Conservation (phyloP, 2,113 vertebrate species). For the Mesocricetus auratus region DNA sequence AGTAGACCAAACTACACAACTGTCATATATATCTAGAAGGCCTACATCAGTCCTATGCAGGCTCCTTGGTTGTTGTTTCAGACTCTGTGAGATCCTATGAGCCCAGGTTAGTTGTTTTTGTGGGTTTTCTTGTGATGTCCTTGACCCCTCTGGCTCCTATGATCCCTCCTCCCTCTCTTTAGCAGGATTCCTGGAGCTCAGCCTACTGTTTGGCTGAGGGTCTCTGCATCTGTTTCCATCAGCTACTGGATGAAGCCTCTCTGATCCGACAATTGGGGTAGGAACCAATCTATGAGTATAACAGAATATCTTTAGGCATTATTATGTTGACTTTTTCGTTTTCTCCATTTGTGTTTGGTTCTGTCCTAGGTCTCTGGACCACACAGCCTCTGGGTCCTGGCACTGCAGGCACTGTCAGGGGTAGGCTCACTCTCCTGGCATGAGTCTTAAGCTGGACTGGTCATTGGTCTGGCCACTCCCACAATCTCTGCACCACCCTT, state of each 20-base stretch:
- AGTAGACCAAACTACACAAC: background rate
- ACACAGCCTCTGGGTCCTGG: no score
- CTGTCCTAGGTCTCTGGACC: no score
- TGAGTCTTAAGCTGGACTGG: no score
- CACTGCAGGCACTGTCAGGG: no score
- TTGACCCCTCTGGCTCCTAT: background rate
- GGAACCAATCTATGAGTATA: background rate
- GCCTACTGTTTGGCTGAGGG: background rate
- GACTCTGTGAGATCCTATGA: background rate
- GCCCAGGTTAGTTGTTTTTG: background rate
- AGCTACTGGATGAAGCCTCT: background rate
- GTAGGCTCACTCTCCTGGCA: no score
- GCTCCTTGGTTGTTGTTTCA: no score
- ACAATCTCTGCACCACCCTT: no score
- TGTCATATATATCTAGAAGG: background rate
- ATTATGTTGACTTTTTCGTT: no score
- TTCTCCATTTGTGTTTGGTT: no score
- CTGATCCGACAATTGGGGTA: background rate
- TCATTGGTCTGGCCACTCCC: no score
- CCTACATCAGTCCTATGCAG: background rate
- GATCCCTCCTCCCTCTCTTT: background rate
- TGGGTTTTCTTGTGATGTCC: background rate
- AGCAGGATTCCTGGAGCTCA: background rate
- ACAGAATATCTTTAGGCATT: background rate
- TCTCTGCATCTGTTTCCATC: background rate